Percentiles rank a stretch among this genome's conserved stretches.
Conservation (phyloP, 2,888 invertebrate genomes). For the Catocala sponsa region DNA sequence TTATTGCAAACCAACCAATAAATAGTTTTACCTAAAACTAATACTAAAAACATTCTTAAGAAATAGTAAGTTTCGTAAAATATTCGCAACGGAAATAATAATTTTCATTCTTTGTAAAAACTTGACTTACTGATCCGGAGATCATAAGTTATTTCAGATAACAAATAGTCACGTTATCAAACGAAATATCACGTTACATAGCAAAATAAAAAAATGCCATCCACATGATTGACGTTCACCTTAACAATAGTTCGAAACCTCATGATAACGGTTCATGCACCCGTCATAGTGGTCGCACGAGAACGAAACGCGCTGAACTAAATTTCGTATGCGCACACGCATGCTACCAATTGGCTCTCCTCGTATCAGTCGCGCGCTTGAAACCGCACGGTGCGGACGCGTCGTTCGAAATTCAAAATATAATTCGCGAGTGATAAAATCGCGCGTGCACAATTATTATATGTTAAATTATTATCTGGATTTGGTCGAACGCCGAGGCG, state of each 20-base stretch:
- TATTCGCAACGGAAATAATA: no score
- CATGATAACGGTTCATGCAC: conserved; percentile 66
- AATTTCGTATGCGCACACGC: conserved; percentile 58
- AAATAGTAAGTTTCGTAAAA: no score
- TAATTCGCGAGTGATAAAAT: conserved; percentile 54
- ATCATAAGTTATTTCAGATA: background rate
- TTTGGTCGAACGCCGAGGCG: conserved; percentile 33
- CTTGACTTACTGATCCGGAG: no score
- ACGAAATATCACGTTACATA: conserved; percentile 6
- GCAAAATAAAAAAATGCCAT: conserved; percentile 3
- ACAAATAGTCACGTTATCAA: conserved; percentile 1
- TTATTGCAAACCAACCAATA: no score
- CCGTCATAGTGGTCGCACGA: conserved; percentile 54
- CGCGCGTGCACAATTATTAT: conserved; percentile 45
- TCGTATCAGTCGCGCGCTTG: conserved; percentile 58
- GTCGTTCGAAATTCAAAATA: conserved; percentile 36
- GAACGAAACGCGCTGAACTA: conserved; percentile 51
- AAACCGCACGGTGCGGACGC: conserved; percentile 54
- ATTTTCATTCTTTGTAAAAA: no score
- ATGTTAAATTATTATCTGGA: conserved; percentile 40
- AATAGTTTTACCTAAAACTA: no score
- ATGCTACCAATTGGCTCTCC: conserved; percentile 43
- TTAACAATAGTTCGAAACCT: conserved; percentile 30
- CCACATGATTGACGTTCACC: conserved; percentile 12
- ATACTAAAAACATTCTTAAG: no score